Base-by-base conservation (phyloP, 2,888 invertebrate genomes). In the Agonum fuliginosum region DNA sequence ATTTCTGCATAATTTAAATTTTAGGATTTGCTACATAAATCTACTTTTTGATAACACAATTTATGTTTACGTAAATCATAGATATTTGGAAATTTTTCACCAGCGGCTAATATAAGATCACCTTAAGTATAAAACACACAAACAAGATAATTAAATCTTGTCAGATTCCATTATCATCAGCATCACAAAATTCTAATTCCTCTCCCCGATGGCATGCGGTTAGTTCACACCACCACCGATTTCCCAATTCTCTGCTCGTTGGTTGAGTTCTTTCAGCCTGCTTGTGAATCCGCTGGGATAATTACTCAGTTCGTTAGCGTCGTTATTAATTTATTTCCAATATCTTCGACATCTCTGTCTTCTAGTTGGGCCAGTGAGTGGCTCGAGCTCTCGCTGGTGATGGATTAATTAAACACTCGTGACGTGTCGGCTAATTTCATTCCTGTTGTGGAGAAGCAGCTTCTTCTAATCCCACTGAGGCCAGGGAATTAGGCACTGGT, bases 341-440 rank as follows among this genome's bases (percentile, higher is more conserved):
- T 72, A 72, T 58, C 72, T 54, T 34, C 58, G 37, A 72, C 51
- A 20, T 54, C 34, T 34, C 37, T 22, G 30, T 46, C 54, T 34
- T 37, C 41, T 27, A 24, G 51, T 30, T 30, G 10, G 17, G 30
- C 2, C 37, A n/a, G n/a, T n/a, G n/a, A n/a, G n/a, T n/a, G n/a
- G n/a, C n/a, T n/a, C n/a, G n/a, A n/a, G n/a, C n/a, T n/a, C n/a
- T n/a, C n/a, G n/a, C n/a, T n/a, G 20, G n/a, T 73, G 73, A 73
- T 73, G 43, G 73, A 62, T 73, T 73, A 58, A 73, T 73, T 73
- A 73, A 73, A 62, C 73, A 73, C 73, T 73, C 41, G 22, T 73
- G 73, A 73, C 73, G 73, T 73, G 73, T 41, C 41, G 22, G 43
- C 58, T 73, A 73, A 73, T 58, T 72, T 72, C 34, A 58, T 62